Base-by-base conservation (phyloP, 2,113 vertebrate genomes). In the Rhea americana region DNA sequence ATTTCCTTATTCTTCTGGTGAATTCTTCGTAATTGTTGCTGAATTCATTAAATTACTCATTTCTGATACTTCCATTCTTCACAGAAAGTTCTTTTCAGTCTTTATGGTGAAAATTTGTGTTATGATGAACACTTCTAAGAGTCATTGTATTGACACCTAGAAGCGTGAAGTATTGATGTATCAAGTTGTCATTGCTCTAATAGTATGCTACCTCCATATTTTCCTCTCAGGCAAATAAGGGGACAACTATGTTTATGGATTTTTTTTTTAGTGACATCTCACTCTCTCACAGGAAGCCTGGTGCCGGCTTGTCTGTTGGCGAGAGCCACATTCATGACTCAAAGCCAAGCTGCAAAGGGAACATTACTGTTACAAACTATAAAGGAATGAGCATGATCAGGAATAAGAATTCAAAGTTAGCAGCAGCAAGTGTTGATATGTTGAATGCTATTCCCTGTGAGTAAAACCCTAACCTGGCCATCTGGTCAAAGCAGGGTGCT, bases 221-320 rank as follows among this genome's bases (percentile, higher is more conserved):
- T 87, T 90, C 79, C 80, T 80, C 70, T 75, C 87, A 85, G 75
- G 48, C 78, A 94, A 95, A 89, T 45, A 81, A 71, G 55, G 68
- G 81, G 85, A 94, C 65, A 92, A 48, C 75, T 13, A 7, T 74
- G 87, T 66, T 76, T 45, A 61, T 94, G 82, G 84, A 96, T 76
- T 39, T 89, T 95, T 96, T 89, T 95, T 93, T 87, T 59, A 67
- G 94, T 84, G 93, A 96, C 96, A 97, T 97, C 96, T 96, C 96
- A 89, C 90, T 51, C 82, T 96, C 93, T 94, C 93, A 95, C 67
- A 97, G 97, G 97, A 98, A 98, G 89, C 62, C 43, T 30, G 59
- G 84, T 85, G 91, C 84, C 96, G 94, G 96, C 94, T 96, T 96
- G 66, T 79, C 97, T 98, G 97, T 97, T 94, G 7, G 30, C 51